Conservation (phyloP, 2,888 invertebrate genomes). For the Pandemis cinnamomeana region DNA sequence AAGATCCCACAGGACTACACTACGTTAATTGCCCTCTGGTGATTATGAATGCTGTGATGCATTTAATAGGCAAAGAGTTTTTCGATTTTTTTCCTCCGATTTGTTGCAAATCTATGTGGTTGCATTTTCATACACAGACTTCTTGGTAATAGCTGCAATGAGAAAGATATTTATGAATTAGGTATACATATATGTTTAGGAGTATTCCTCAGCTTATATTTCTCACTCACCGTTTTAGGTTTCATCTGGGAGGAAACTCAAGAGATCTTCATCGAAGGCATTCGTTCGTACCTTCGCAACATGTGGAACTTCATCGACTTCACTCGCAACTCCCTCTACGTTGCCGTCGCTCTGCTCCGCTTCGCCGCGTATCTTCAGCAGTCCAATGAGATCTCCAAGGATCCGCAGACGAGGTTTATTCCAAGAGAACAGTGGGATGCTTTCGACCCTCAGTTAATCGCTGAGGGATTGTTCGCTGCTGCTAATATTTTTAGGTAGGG, state of each 20-base stretch:
- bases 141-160: too few species aligned
- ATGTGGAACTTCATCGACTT: conserved; percentile 99
- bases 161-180: too few species aligned
- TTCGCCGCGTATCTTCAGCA: conserved; percentile 91
- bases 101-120: too few species aligned
- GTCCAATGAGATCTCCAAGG: conserved; percentile 86
- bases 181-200: too few species aligned
- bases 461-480: conserved; percentile 96
- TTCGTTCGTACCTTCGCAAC: conserved; percentile 93
- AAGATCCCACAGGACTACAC: too few species aligned
- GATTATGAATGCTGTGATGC: too few species aligned
- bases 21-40: too few species aligned
- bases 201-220: too few species aligned
- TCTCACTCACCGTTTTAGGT: conserved; percentile 73
- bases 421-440: conserved; percentile 95
- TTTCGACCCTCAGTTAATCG: conserved; percentile 96
- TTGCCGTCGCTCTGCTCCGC: conserved; percentile 87
- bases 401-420: conserved; percentile 89
- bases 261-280: conserved; percentile 95
- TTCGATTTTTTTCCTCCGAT: too few species aligned
- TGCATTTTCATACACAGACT: too few species aligned
- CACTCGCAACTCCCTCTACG: conserved; percentile 94
- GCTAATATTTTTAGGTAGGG: conserved; percentile 98
- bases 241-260: conserved; percentile 97
- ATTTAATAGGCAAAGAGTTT: too few species aligned